phyloP scores from a whole-genome alignment of 2,113 vertebrate species.

The Corythaeola cristata region DNA sequence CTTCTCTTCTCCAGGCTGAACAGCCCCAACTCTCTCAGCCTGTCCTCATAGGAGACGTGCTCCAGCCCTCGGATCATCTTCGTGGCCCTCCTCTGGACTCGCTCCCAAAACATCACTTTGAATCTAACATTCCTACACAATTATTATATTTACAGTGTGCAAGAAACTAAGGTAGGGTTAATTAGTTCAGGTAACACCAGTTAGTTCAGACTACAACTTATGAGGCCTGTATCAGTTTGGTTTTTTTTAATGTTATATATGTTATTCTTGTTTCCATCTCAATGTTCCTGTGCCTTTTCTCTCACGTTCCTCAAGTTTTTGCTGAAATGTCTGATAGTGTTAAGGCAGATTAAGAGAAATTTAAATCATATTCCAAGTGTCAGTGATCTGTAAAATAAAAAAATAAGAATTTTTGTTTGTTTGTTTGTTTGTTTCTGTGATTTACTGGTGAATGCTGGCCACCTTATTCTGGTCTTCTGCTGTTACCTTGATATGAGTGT shows the following conservation, averaged over 20 bases:
- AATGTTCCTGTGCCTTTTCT: not conserved
- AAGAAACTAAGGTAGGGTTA: not conserved
- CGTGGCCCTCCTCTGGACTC: too few relatives aligned
- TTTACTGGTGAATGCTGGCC: not conserved
- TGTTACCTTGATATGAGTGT: not conserved
- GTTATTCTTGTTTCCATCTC: not conserved
- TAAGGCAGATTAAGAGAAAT: not conserved
- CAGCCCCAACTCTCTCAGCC: too few relatives aligned
- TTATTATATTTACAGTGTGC: not conserved
- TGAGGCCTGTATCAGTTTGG: too few relatives aligned
- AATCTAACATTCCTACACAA: not conserved
- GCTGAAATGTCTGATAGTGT: not conserved
- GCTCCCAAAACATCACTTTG: conserved; percentile 8
- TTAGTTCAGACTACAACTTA: not conserved
- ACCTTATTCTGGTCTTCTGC: not conserved
- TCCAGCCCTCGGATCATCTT: too few relatives aligned
- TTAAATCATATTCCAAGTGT: not conserved
- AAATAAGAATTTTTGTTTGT: not conserved
- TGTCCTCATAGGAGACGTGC: too few relatives aligned
- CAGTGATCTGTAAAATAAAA: not conserved
- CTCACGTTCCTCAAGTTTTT: not conserved
- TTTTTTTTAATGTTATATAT: not conserved
- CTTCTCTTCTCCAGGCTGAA: too few relatives aligned
- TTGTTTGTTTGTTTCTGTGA: not conserved
- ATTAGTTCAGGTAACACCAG: not conserved